Conservation (phyloP, 2,113 vertebrate species). For the Sinocyclocheilus maitianheensis region DNA sequence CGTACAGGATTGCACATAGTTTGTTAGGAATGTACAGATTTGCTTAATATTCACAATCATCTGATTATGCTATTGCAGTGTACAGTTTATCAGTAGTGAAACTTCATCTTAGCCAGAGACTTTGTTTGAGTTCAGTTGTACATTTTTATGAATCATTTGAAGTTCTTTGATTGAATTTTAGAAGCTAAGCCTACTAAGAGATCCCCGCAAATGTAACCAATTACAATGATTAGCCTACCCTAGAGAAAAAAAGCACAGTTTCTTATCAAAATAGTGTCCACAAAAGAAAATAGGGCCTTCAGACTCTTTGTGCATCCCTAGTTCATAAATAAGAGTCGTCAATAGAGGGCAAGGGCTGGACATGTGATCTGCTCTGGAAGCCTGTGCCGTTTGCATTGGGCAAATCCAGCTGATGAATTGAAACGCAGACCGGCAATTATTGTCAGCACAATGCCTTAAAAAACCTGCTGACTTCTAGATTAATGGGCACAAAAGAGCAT, state of each 20-base stretch:
- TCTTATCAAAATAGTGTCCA: conserved; percentile 22
- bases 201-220: background rate
- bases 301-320: conserved; percentile 27
- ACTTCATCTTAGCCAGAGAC: background rate
- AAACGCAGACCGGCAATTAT: conserved; percentile 88
- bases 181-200: background rate
- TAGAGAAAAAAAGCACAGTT: background rate
- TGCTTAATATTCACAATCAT: conserved; percentile 20
- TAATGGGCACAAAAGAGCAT: conserved; percentile 80
- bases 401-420: conserved; percentile 91
- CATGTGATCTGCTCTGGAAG: conserved; percentile 53
- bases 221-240: background rate
- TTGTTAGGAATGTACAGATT: conserved; percentile 33
- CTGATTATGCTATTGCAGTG: conserved; percentile 28
- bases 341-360: conserved; percentile 39
- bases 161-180: background rate
- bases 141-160: conserved; percentile 16
- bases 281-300: conserved; percentile 18
- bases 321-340: conserved; percentile 40
- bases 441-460: conserved; percentile 96
- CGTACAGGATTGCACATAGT: conserved; percentile 23
- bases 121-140: conserved; percentile 6
- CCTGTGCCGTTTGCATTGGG: conserved; percentile 77
- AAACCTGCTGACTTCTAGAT: conserved; percentile 95
- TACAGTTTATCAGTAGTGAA: conserved; percentile 30